Conservation (phyloP, 2,113 vertebrate species). For the Pygoscelis adeliae region DNA sequence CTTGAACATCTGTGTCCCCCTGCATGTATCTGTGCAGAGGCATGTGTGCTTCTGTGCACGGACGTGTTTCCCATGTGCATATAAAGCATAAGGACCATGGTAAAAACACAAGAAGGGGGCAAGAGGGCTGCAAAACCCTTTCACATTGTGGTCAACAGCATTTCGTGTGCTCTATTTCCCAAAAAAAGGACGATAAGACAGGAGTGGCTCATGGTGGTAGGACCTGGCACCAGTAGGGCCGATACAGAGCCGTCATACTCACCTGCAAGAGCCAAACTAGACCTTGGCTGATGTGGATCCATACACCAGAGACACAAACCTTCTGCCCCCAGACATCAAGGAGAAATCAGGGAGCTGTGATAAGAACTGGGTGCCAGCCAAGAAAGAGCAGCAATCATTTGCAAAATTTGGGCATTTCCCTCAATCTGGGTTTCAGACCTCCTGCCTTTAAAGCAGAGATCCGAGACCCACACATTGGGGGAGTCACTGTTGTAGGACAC, state of each 20-base stretch:
- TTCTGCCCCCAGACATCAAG: not conserved
- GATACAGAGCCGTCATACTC: fast-evolving
- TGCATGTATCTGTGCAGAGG: not conserved
- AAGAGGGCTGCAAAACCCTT: not conserved
- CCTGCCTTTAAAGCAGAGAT: not conserved
- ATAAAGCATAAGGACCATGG: not conserved
- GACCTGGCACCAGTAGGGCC: not conserved
- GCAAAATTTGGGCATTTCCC: not conserved
- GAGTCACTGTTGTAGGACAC: not conserved
- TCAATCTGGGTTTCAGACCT: not conserved
- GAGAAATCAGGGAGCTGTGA: not conserved
- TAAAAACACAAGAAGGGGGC: not conserved
- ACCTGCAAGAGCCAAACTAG: not conserved
- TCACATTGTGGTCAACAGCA: not conserved
- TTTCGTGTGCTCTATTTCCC: not conserved
- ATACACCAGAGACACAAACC: not conserved
- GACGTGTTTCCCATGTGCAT: fast-evolving
- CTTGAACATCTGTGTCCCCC: not conserved
- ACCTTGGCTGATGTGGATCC: not conserved
- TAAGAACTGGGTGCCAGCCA: not conserved
- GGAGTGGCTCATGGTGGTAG: not conserved
- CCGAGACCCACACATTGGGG: not conserved
- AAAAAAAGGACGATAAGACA: not conserved
- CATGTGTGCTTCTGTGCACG: too few species aligned
- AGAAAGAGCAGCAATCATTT: not conserved